These are phyloP conservation scores for Arctopsyche grandis DNA, from an alignment of 1,140 invertebrate genomes.

Conservation along the genomic window DNA sequence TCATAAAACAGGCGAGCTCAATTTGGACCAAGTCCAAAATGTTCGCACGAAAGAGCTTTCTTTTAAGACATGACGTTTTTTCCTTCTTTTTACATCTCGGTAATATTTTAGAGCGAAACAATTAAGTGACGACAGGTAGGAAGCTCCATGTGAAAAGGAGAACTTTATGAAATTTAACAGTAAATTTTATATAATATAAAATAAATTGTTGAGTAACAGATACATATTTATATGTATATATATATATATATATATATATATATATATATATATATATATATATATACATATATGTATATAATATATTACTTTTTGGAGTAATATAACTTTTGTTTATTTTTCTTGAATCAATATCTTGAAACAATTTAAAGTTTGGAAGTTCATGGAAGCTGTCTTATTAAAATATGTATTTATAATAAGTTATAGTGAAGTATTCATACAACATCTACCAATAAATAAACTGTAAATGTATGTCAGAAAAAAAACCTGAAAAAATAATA, in stretches of 20 bases:
- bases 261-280: not conserved
- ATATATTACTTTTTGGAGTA: too few species aligned
- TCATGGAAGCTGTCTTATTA: too few species aligned
- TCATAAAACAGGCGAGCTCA: conserved; percentile 34
- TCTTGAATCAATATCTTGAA: too few species aligned
- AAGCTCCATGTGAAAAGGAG: too few species aligned
- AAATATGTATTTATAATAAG: too few species aligned
- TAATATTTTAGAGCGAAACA: conserved; percentile 20
- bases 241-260: not conserved
- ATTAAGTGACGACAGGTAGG: conserved; percentile 10
- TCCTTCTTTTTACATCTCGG: not conserved
- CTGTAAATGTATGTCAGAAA: too few species aligned
- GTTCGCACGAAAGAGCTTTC: conserved; percentile 5
- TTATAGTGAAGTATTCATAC: too few species aligned
- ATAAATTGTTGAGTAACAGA: too few species aligned
- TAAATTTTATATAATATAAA: conserved; percentile 11
- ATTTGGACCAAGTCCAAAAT: conserved; percentile 24
- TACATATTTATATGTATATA: not conserved
- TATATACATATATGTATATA: not conserved
- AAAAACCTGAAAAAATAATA: too few species aligned
- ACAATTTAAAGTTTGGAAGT: too few species aligned
- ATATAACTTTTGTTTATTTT: too few species aligned
- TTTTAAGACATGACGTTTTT: not conserved
- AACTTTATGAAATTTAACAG: not conserved
- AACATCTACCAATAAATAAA: too few species aligned